phyloP scores from a whole-genome alignment of 2,797 vertebrate genomes.

The Taenioides sp. region DNA sequence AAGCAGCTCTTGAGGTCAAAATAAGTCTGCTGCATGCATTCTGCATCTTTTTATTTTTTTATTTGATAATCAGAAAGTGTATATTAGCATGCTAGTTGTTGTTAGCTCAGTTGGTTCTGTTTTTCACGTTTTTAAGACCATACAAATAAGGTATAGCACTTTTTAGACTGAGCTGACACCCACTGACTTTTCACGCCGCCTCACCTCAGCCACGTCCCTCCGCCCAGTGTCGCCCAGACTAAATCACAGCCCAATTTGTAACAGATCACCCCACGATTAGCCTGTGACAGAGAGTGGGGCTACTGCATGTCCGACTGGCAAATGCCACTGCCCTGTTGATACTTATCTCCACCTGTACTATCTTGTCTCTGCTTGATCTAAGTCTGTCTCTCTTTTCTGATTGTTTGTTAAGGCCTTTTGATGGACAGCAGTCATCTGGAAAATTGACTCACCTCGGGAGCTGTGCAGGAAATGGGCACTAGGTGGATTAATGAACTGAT shows the following conservation, averaged over 20 bases:
- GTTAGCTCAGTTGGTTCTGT: too few species aligned
- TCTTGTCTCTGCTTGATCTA: slow-evolving; percentile 21
- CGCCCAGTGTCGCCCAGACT: slow-evolving; percentile 61
- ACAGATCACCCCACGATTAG: slow-evolving; percentile 72
- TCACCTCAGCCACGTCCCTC: slow-evolving; percentile 52
- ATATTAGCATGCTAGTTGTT: too few species aligned
- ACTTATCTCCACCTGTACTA: slow-evolving; percentile 46
- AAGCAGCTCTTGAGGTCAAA: too few species aligned
- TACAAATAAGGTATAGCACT: too few species aligned
- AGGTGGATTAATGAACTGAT: slow-evolving; percentile 65
- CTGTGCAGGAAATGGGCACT: slow-evolving; percentile 56
- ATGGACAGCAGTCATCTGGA: slow-evolving; percentile 81
- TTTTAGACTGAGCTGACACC: slow-evolving; percentile 42
- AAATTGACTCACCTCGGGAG: slow-evolving; percentile 74
- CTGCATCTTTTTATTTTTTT: too few species aligned
- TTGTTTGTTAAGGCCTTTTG: slow-evolving; percentile 63
- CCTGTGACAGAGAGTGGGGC: slow-evolving; percentile 68
- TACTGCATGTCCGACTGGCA: slow-evolving; percentile 67
- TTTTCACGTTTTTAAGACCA: too few species aligned
- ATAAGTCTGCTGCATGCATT: too few species aligned
- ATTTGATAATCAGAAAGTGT: too few species aligned
- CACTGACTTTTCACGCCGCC: slow-evolving; percentile 57
- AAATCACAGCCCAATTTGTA: slow-evolving; percentile 78
- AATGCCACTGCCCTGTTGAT: slow-evolving; percentile 68
- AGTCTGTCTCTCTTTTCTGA: slow-evolving; percentile 56